Base-by-base conservation (phyloP, 2,113 vertebrate genomes). In the Dolichotis patagonum region DNA sequence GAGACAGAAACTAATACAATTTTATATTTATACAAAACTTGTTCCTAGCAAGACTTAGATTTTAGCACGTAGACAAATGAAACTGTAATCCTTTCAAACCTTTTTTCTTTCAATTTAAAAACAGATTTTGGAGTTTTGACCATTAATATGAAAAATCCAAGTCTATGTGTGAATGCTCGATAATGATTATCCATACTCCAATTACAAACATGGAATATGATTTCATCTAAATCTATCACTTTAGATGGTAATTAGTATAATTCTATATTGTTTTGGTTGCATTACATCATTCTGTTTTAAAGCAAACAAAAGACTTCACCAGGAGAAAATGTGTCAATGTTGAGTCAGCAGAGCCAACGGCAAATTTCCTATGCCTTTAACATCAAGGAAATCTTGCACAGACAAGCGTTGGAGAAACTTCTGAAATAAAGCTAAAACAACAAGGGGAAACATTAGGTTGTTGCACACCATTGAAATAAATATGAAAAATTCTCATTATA, bases 271-370 rank as follows among this genome's bases (percentile, higher is more conserved):
- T 96, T 93, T 93, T 69, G 95, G 85, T 85, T 88, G 8, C 10
- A 63, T 97, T 82, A 96, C 95, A 82, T 98, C 97, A 97, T 92
- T 93, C 87, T 54, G 30, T 96, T 96, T 97, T 96, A 97, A 97
- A 94, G 69, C 86, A 97, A 97, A 97, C 96, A 97, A 62, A 77
- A 90, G 78, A 94, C 90, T 90, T 97, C 96, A 95, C 90, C 85
- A 95, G 62, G 81, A 96, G 73, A 95, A 94, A 96, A 90, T 95
- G 73, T 93, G 46, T 67, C 56, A 95, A 82, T 81, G 78, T 84
- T 43, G 56, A 96, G 80, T 97, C 94, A 97, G 88, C 88, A 95
- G 14, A 88, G 90, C 84, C 94, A 81, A 95, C 69, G 93, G 96
- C 80, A 93, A 90, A 78, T 95, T 97, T 96, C 87, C 82, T 87